These are phyloP conservation scores for Zaprionus tsacasi DNA, from an alignment of 1,140 invertebrate genomes.

Conservation along the genomic window DNA sequence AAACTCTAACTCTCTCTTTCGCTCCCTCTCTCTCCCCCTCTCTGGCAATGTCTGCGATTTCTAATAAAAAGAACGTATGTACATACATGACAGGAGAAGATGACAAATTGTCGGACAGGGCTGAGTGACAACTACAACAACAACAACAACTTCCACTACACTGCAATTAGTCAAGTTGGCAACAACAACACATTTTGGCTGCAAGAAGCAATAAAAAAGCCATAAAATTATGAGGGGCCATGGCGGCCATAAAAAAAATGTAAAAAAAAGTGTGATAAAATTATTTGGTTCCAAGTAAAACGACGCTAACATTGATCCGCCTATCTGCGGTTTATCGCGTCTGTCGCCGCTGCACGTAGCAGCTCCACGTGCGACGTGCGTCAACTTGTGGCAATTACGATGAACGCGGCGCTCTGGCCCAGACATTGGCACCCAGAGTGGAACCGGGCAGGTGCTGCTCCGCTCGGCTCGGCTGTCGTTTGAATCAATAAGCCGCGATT, in stretches of 20 bases:
- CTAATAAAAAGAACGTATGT: conserved; percentile 67
- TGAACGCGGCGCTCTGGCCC: conserved; percentile 48
- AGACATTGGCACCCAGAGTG: conserved; percentile 61
- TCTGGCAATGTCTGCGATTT: too few relatives aligned
- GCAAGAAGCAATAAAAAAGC: conserved; percentile 50
- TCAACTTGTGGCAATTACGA: conserved; percentile 78
- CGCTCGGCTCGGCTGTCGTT: conserved; percentile 43
- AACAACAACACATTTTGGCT: conserved; percentile 52
- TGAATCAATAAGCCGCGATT: conserved; percentile 58
- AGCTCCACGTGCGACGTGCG: conserved; percentile 70
- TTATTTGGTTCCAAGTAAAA: conserved; percentile 45
- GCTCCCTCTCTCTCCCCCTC: too few relatives aligned
- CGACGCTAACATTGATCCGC: conserved; percentile 8
- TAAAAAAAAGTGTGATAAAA: conserved; percentile 72
- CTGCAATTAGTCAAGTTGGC: conserved; percentile 80
- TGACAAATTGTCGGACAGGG: conserved; percentile 75
- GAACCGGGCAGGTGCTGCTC: conserved; percentile 36
- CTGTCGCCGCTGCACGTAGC: conserved; percentile 58
- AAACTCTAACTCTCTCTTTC: too few relatives aligned
- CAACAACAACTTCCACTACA: conserved; percentile 59
- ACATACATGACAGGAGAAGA: conserved; percentile 72
- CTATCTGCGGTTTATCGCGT: background rate
- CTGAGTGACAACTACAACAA: conserved; percentile 64
- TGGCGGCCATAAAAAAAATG: conserved; percentile 45
- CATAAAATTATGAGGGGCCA: conserved; percentile 61